Evolutionary conservation across 2,113 vertebrate genomes (phyloP), one percentile per base, ranked within the genome.

Genomic region (Paradisaea rubra): DNA sequence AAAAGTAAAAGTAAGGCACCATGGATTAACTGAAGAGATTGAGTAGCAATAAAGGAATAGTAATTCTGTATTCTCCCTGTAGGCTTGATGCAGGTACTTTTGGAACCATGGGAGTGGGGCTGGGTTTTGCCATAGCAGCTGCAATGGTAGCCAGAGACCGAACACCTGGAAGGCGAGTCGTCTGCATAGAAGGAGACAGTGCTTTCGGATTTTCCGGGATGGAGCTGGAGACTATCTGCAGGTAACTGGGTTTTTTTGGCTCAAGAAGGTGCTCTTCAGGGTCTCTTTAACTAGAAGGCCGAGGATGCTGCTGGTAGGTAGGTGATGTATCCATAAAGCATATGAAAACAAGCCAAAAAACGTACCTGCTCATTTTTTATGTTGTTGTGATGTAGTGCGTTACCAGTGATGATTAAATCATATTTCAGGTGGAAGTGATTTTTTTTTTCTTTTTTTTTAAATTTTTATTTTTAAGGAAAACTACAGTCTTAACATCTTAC

Each of bases 161-260:
- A 88, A 95, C 79, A 20, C 97, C 96, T 5, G 92, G 96, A 24
- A 97, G 97, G 39, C 96, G 97, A 73, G 97, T 99, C 8, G 64
- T 99, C 94, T 99, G 99, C 74, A 96, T 99, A 88, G 99, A 99
- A 81, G 99, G 99, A 76, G 99, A 99, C 82, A 99, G 99, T 39
- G 99, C 99, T 5, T 99, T 99, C 24, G 99, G 99, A 14, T 99
- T 99, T 96, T 99, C 99, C 39, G 99, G 99, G 59, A 99, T 99
- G 99, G 99, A 99, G 76, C 97, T 99, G 57, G 99, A 99, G 88
- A 99, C 99, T 68, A 98, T 99, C 93, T 99, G 99, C 98, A 99
- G 99, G 99, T 99, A 92, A 95, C 50, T 93, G 21, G 1, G 0
- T 7, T 0, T 30, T 16, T 81, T 82, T 92, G 42, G 17, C 21